Evolutionary conservation across 2,113 vertebrate genomes (phyloP), one percentile per base, ranked within the genome.

Genomic region (Choloepus hoffmanni): DNA sequence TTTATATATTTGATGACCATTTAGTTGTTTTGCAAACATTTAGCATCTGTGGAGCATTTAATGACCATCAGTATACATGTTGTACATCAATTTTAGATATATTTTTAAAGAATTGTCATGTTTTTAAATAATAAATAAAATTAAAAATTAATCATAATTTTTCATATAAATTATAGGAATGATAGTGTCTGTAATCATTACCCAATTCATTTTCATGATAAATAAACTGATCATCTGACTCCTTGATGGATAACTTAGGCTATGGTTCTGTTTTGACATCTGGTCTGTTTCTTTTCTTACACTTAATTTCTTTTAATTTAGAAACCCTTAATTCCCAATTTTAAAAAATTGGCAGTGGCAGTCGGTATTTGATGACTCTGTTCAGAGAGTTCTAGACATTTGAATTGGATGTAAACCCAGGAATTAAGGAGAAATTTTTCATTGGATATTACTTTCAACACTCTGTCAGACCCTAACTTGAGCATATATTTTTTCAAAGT

Each of bases 231-330:
- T 72, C 67, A n/a, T 60, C 58, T 63, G 36, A 6, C 24, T 92
- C 14, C 26, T n/a, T 12, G 48, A 60, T 40, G 24, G 53, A 55
- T 28, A 78, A 45, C 48, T 58, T 89, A 43, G 89, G 50, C 43
- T 53, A 1, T 77, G 58, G 63, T 21, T 89, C n/a, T 76, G 18
- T 79, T 40, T 91, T 63, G 19, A 30, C 28, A 55, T 40, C 53
- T 74, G 23, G 14, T 90, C 8, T 10, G 16, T 23, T 93, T 67
- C 26, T 74, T 82, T 55, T 45, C 18, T 68, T 65, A 90, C 45
- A n/a, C 30, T 67, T 16, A 53, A 33, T 92, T 91, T 93, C n/a
- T 72, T 92, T 86, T 90, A 28, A 78, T 79, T 89, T 92, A 89
- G 36, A 93, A 89, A 53, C 45, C n/a, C 28, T 84, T 78, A 23